Percentiles rank a stretch among this genome's conserved stretches.
These are phyloP conservation scores for Aphelenchoides besseyi DNA, from an alignment of 1,140 invertebrate species.

Conservation along the genomic window DNA sequence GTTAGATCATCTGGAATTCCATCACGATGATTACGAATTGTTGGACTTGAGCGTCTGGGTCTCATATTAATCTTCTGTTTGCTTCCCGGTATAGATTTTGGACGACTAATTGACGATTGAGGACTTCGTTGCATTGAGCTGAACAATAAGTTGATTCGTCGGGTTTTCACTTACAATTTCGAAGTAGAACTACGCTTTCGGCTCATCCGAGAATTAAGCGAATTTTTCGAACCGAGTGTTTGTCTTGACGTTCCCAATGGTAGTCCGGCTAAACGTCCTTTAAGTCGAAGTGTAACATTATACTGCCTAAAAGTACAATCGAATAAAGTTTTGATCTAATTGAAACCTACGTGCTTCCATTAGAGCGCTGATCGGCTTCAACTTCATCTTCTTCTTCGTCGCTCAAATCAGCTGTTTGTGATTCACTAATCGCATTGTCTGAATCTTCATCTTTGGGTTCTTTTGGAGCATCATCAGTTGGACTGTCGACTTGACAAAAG, in stretches of 20 bases:
- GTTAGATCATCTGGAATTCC: constrained; percentile 9
- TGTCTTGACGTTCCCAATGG: not conserved
- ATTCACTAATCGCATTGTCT: not conserved
- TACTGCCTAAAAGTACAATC: constrained; percentile 3
- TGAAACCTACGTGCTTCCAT: constrained; percentile 5
- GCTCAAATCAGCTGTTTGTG: not conserved
- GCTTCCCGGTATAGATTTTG: constrained; percentile 4
- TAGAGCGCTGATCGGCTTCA: not conserved
- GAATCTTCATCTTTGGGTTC: not conserved
- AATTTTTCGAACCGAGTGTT: not conserved
- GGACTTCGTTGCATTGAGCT: constrained; percentile 4
- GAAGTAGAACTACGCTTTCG: constrained; percentile 8
- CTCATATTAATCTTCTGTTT: not conserved
- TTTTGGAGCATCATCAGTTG: not conserved
- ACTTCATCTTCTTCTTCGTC: not conserved
- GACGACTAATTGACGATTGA: not conserved
- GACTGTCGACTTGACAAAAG: not conserved
- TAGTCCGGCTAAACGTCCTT: not conserved
- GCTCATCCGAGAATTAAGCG: constrained; percentile 2
- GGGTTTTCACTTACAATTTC: not conserved
- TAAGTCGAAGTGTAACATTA: not conserved
- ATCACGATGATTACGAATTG: not conserved
- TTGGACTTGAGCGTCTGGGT: not conserved
- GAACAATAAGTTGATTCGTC: not conserved
- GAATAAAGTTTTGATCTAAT: not conserved